Evolutionary conservation across 2,797 vertebrate genomes (phyloP), one percentile per base, ranked within the genome.

Genomic region (Labeo calbasu): DNA sequence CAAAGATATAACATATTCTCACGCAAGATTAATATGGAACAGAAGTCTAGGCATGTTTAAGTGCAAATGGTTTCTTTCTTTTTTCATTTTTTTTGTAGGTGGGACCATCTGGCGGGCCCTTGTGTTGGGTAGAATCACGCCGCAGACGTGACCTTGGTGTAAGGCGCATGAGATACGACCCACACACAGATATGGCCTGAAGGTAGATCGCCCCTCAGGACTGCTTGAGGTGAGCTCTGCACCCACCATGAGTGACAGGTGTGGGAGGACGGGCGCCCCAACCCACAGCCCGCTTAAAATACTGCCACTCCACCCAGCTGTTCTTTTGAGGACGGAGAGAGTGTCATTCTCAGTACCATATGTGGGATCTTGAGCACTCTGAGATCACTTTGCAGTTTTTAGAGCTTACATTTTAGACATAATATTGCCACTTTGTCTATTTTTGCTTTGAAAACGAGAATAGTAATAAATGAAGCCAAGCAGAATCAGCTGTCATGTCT

Each of bases 31-130:
- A 86, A 87, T 85, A 85, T 78, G 77, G 66, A 77, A 59, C 77
- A 69, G 76, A 83, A 78, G 50, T 48, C 32, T 59, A 61, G 23
- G 23, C 17, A 43, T 51, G 57, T 70, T 80, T 83, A 77, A 72
- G 40, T 71, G 71, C 36, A 59, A 65, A 77, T 65, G 36, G 23
- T 51, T 28, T 81, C 23, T 32, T 13, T 63, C 21, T 51, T 63
- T 63, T 32, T 61, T 71, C n/a, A n/a, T 51, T 57, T 88, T 72
- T 76, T 88, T 84, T 82, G 21, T 63, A 72, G 46, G 63, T 81
- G 76, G 78, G 86, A 68, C 91, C 93, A 92, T 91, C 91, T 94
- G 92, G 88, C 85, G 87, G 85, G 82, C 87, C 83, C 28, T 59
- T 85, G 85, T 88, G 87, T 90, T 86, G 80, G 91, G 86, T 86